A percentile compares a stretch with the other conserved stretches of the same genome.
Conservation (phyloP, 1,140 invertebrate genomes). For the Drosophila mojavensis region DNA sequence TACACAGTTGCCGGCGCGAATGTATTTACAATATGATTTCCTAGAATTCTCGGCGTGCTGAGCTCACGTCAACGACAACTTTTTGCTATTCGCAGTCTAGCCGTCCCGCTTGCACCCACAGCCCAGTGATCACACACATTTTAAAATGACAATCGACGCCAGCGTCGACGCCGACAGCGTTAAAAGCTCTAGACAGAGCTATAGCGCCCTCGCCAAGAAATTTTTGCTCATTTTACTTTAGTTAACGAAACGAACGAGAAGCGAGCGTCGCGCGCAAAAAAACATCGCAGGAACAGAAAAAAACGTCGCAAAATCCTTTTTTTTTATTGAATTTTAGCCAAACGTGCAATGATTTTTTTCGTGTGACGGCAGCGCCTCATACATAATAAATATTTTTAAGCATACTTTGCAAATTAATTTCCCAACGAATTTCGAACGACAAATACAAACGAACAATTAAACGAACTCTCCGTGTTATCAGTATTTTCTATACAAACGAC, state of each 20-base stretch:
- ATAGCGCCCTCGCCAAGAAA: constrained; percentile 47
- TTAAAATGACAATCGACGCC: constrained; percentile 50
- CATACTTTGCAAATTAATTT: constrained; percentile 29
- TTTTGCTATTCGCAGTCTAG: constrained; percentile 22
- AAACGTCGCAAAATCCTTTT: constrained; percentile 44
- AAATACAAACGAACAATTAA: constrained; percentile 62
- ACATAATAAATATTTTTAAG: constrained; percentile 19
- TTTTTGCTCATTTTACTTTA: constrained; percentile 72
- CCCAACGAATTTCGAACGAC: constrained; percentile 34
- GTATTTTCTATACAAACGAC: constrained; percentile 60
- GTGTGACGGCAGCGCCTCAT: constrained; percentile 38
- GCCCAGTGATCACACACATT: constrained; percentile 41
- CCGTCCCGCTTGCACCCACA: constrained; percentile 28
- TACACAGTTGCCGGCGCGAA: constrained; percentile 42
- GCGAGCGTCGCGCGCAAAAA: constrained; percentile 63
- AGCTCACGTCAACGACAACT: constrained; percentile 41
- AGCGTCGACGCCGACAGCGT: constrained; percentile 25
- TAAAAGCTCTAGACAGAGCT: constrained; percentile 46
- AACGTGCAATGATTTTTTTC: constrained; percentile 32
- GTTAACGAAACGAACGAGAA: constrained; percentile 78
- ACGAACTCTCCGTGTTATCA: constrained; percentile 72
- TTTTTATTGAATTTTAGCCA: constrained; percentile 24
- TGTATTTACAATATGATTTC: constrained; percentile 65
- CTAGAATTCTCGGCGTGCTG: constrained; percentile 62
- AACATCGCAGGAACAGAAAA: constrained; percentile 27